phyloP scores from a whole-genome alignment of 2,113 vertebrate genomes.

The Indicator maculatus region DNA sequence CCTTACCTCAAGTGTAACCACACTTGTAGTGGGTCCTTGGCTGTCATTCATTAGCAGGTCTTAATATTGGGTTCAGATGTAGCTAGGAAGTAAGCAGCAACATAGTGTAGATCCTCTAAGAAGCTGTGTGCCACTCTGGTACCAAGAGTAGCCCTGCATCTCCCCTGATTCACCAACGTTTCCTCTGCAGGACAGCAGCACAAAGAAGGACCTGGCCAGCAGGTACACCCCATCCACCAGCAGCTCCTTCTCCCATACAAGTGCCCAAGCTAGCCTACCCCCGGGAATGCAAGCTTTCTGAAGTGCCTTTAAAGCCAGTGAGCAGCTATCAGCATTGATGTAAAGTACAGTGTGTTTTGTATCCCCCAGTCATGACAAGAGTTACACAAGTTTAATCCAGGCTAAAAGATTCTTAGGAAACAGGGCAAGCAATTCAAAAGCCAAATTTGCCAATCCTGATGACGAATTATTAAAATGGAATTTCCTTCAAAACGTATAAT shows the following conservation, averaged over 20 bases:
- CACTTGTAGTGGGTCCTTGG: too few species aligned
- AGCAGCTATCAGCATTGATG: neutral
- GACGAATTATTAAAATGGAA: neutral
- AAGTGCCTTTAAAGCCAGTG: neutral
- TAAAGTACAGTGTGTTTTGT: neutral
- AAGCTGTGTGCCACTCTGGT: neutral
- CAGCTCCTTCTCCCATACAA: neutral
- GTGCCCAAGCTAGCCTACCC: neutral
- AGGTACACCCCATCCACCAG: neutral
- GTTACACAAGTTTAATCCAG: neutral
- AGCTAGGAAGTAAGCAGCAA: neutral
- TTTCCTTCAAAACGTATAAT: neutral
- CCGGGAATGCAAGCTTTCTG: neutral
- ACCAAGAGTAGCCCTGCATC: neutral
- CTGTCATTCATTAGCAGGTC: neutral
- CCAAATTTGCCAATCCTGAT: neutral
- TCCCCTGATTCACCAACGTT: neutral
- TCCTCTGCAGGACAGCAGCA: neutral
- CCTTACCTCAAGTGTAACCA: fast-evolving
- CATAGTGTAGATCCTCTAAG: neutral
- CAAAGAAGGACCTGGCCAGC: neutral
- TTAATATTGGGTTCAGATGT: neutral
- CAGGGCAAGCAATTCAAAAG: neutral
- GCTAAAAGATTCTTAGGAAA: neutral
- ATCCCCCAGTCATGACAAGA: neutral